Evolutionary conservation across 2,797 vertebrate species (phyloP), one percentile per base, ranked within the genome.

Genomic region (Adrianichthys oophorus): DNA sequence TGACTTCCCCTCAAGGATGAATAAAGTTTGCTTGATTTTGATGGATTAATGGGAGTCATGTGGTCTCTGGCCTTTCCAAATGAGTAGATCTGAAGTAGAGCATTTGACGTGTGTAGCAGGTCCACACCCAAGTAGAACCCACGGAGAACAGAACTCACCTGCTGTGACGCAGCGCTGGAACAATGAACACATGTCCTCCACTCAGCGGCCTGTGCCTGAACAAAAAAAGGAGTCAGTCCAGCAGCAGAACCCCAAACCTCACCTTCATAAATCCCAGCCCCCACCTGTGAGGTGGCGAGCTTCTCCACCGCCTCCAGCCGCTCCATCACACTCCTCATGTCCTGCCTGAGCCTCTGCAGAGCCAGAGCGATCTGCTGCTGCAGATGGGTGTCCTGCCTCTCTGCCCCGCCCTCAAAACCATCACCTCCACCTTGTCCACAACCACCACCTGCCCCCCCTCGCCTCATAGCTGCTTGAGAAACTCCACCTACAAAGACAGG

Each of bases 271-370:
- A 37, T 37, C 10, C 2, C 32, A 37, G 32, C 32, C 32, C 32
- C 32, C 32, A 42, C 96, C 77, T 95, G 91, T n/a, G 74, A 37
- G 0, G 80, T 65, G 0, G 89, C 51, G 12, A 92, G 85, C 4
- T 46, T 68, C 85, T 98, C 95, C 83, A 98, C 92, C 66, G 70
- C 75, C 49, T 88, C 88, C 56, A 98, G 89, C 7, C 94, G 80
- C 29, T 92, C 87, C 90, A 91, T 92, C 54, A 95, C 93, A 0
- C 85, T 92, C 73, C 37, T 88, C 93, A 97, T 95, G 85, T 93
- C 92, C 37, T 94, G 89, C 70, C 93, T 85, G 75, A 98, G 90
- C 10, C 92, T 87, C 14, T 2, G 89, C 69, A 53, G 90, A 13
- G 83, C 90, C 45, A 74, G 77, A 45, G 90, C 60, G 41, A 96